Conservation (phyloP, 2,113 vertebrate species). For the Sterrhoptilus dennistouni region DNA sequence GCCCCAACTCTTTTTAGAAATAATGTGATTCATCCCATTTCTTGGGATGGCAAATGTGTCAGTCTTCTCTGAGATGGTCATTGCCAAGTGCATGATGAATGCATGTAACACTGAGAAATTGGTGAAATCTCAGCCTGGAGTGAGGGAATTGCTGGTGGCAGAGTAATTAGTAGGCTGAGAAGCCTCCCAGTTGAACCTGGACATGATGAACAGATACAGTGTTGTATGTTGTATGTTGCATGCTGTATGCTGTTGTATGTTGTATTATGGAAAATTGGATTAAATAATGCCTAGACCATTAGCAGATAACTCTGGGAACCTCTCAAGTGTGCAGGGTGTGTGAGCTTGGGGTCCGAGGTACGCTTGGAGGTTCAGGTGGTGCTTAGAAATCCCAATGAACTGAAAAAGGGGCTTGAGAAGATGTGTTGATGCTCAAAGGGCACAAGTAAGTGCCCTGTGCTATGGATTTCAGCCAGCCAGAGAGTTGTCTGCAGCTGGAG, state of each 20-base stretch:
- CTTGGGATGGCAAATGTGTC: not conserved
- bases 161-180: not conserved
- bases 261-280: not conserved
- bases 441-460: not conserved
- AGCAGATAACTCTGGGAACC: not conserved
- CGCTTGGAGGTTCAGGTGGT: not conserved
- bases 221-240: not conserved
- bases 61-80: not conserved
- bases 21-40: not conserved
- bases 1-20: not conserved
- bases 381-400: not conserved
- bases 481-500: not conserved
- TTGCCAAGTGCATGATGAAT: not conserved
- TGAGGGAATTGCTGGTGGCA: not conserved
- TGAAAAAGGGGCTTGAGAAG: not conserved
- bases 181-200: not conserved
- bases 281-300: not conserved
- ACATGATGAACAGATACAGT: not conserved
- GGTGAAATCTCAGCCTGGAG: not conserved
- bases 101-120: not conserved
- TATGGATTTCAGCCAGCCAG: not conserved
- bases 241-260: too few relatives aligned
- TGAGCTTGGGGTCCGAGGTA: not conserved
- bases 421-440: rapidly evolving
- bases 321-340: not conserved